Conservation (phyloP, 2,113 vertebrate species). For the Sterrhoptilus dennistouni region DNA sequence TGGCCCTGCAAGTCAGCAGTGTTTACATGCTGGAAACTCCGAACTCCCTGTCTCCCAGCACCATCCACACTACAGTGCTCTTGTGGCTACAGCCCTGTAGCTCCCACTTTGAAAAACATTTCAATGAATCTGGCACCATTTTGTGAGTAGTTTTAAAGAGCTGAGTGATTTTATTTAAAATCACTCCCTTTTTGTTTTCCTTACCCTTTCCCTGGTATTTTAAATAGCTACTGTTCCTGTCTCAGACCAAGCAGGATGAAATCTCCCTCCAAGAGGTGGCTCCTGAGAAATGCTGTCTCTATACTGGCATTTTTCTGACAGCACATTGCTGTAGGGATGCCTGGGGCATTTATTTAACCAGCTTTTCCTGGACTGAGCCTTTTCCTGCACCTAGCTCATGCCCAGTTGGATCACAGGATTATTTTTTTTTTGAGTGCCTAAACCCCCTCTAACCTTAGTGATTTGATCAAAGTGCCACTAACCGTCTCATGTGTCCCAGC, state of each 20-base stretch:
- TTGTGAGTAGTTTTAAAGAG: background rate
- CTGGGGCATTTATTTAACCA: background rate
- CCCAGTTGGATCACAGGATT: background rate
- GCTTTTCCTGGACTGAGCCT: background rate
- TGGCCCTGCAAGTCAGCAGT: background rate
- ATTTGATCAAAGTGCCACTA: background rate
- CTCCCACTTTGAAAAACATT: background rate
- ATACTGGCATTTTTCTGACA: background rate
- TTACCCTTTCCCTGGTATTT: background rate
- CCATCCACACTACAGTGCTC: background rate
- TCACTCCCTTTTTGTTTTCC: no score
- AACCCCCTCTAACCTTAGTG: background rate
- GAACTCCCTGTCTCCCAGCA: background rate
- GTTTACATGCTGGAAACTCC: fast-evolving
- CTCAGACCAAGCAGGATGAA: background rate
- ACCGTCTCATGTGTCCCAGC: fast-evolving
- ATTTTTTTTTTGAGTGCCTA: background rate
- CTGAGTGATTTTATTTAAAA: background rate
- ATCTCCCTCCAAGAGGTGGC: background rate
- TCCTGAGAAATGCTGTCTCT: background rate
- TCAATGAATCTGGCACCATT: background rate
- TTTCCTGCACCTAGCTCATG: background rate
- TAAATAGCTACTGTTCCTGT: background rate
- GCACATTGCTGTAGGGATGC: background rate
- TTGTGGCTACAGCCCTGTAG: background rate